These are phyloP conservation scores for Biston stratarius DNA, from an alignment of 2,888 invertebrate species.

Conservation along the genomic window DNA sequence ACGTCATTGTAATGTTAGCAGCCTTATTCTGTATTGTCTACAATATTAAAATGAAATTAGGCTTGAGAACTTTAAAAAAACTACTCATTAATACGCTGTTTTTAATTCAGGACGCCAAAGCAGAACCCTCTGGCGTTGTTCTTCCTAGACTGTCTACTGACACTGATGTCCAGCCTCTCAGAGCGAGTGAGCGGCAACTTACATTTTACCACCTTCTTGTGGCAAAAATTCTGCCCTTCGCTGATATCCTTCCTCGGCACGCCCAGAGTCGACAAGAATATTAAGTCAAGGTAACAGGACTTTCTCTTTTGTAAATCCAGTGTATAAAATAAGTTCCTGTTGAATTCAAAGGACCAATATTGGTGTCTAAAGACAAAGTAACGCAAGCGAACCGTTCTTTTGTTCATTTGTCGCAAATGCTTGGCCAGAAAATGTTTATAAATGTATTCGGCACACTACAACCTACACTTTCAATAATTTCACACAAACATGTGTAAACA, in stretches of 20 bases:
- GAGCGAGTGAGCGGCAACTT: conserved; percentile 93
- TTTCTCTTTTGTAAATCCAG: background rate
- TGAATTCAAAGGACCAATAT: background rate
- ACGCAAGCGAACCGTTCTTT: too few species aligned
- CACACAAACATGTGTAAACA: too few species aligned
- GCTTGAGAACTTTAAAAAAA: too few species aligned
- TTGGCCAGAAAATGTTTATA: too few species aligned
- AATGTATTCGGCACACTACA: too few species aligned
- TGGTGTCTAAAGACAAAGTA: background rate
- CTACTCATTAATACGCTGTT: background rate
- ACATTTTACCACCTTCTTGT: conserved; percentile 94
- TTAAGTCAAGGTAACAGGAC: conserved; percentile 87
- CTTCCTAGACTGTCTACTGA: conserved; percentile 94
- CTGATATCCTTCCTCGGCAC: conserved; percentile 95
- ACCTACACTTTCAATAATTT: too few species aligned
- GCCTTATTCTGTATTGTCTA: too few species aligned
- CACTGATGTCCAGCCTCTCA: conserved; percentile 93
- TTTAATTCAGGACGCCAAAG: conserved; percentile 84
- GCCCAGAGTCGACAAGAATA: conserved; percentile 93
- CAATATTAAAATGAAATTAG: too few species aligned
- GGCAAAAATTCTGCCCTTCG: conserved; percentile 97
- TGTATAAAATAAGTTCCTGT: too few species aligned
- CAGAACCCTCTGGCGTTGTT: conserved; percentile 90
- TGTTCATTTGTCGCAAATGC: too few species aligned
- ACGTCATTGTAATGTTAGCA: too few species aligned